phyloP scores from a whole-genome alignment of 2,888 invertebrate genomes.

The Nematopogon swammerdamellus region DNA sequence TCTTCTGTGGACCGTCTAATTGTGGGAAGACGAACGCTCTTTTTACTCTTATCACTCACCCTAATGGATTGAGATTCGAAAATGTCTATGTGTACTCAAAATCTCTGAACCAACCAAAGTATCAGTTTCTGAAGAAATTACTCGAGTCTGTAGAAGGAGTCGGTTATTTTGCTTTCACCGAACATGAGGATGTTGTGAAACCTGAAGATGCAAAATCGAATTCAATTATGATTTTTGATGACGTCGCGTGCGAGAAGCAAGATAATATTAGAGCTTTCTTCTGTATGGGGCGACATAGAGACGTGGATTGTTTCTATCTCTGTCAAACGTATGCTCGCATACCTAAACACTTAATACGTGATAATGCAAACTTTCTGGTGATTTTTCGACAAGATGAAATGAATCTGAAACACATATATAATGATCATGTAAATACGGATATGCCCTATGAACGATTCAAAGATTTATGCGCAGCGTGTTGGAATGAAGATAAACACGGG shows the following conservation, averaged over 20 bases:
- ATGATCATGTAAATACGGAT: slow-evolving; percentile 13
- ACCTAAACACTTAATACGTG: slow-evolving; percentile 5
- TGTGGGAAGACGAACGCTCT: slow-evolving; percentile 26
- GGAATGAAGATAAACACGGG: slow-evolving; percentile 3
- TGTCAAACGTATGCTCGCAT: slow-evolving; percentile 7
- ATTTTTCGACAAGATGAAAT: slow-evolving; percentile 8
- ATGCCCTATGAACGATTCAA: slow-evolving; percentile 12
- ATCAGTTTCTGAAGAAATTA: slow-evolving; percentile 13
- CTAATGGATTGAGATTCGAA: slow-evolving; percentile 22
- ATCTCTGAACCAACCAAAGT: slow-evolving; percentile 18
- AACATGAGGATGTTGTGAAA: slow-evolving; percentile 7
- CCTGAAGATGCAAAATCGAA: slow-evolving; percentile 14
- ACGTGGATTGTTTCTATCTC: slow-evolving; percentile 22
- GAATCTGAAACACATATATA: slow-evolving; percentile 10
- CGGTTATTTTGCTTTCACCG: not conserved
- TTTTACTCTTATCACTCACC: slow-evolving; percentile 18
- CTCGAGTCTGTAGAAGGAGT: no score
- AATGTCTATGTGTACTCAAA: slow-evolving; percentile 25
- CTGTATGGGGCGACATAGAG: slow-evolving; percentile 20
- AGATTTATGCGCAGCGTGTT: slow-evolving; percentile 1
- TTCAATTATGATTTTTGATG: slow-evolving; percentile 28
- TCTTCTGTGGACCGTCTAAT: slow-evolving; percentile 20
- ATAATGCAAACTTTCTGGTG: slow-evolving; percentile 7
- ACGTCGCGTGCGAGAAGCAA: slow-evolving; percentile 22
- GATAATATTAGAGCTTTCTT: slow-evolving; percentile 18